Base-by-base conservation (phyloP, 2,797 vertebrate species). In the Danionella dracula region DNA sequence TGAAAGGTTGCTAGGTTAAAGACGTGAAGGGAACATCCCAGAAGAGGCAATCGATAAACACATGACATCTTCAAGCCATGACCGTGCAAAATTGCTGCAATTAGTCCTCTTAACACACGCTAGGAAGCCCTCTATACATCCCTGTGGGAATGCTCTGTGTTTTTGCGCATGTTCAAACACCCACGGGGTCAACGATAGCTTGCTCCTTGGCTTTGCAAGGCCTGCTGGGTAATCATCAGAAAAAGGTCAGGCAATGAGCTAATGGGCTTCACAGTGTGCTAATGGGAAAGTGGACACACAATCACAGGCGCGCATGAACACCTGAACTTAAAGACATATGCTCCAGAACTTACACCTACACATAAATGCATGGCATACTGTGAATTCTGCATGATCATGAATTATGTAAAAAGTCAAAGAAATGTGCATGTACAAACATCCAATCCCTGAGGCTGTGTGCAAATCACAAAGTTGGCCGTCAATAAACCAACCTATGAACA, bases 171-270 rank as follows among this genome's bases (percentile, higher is more conserved):
- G 42, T 27, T 41, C 70, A 48, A 50, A 16, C 59, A 58, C 51
- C 19, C 45, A 53, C 21, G 59, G n/a, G 61, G 66, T 37, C 57
- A 45, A 17, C 27, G 31, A 69, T 42, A 55, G 20, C 46, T 27
- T 21, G 48, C 19, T 34, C 71, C 54, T 20, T 37, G 37, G 54
- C 17, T 40, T 51, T n/a, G 15, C 46, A 44, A 72, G 29, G n/a
- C 56, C 63, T 63, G 58, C 64, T 60, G 55, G 44, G 50, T 69
- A 69, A 69, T 74, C 45, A 63, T 20, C 57, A 34, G 19, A 38
- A 46, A 74, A 66, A 77, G 72, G 75, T 77, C 72, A 71, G 15
- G 53, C 17, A 60, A 63, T 35, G 58, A 62, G 56, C 50, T 72
- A 72, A 76, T 69, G 44, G 50, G 55, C 35, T 1, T 72, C 70